These are phyloP conservation scores for Coilia nasus DNA, from an alignment of 2,797 vertebrate genomes.

Conservation along the genomic window DNA sequence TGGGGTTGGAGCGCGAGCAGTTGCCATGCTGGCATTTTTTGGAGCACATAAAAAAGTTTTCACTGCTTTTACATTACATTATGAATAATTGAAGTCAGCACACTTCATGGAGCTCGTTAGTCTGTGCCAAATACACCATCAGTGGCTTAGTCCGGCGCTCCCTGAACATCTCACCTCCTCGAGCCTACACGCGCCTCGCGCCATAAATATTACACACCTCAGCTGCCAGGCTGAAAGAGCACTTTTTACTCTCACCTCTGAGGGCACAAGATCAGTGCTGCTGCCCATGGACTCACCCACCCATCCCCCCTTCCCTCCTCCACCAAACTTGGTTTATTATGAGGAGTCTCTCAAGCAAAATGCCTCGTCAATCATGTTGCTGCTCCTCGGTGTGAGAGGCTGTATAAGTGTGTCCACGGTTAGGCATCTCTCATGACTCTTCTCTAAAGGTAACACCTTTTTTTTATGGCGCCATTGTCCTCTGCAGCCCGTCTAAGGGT, in stretches of 20 bases:
- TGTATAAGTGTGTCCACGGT: not conserved
- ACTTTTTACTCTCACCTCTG: conserved; percentile 36
- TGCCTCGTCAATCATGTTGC: not conserved
- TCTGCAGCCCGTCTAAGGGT: not conserved
- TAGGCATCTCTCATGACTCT: not conserved
- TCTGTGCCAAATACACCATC: conserved; percentile 47
- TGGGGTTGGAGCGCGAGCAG: conserved; percentile 13
- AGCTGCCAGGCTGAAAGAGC: conserved; percentile 48
- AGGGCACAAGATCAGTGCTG: not conserved
- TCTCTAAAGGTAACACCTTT: conserved; percentile 9
- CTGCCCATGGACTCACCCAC: conserved; percentile 10
- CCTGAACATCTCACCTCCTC: conserved; percentile 36
- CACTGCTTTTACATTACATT: conserved; percentile 40
- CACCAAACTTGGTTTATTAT: conserved; percentile 11
- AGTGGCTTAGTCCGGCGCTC: not conserved
- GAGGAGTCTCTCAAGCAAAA: conserved; percentile 27
- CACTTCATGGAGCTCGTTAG: conserved; percentile 24
- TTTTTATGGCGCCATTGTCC: not conserved
- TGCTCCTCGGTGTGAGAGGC: not conserved
- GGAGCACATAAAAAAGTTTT: conserved; percentile 39
- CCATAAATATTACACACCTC: conserved; percentile 55
- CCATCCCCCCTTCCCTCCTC: too few relatives aligned
- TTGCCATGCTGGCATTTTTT: conserved; percentile 28
- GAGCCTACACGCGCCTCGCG: conserved; percentile 42
- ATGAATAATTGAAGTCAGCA: conserved; percentile 45